Evolutionary conservation across 2,888 invertebrate species (phyloP).

Genomic region (Epistrophella euchroma): DNA sequence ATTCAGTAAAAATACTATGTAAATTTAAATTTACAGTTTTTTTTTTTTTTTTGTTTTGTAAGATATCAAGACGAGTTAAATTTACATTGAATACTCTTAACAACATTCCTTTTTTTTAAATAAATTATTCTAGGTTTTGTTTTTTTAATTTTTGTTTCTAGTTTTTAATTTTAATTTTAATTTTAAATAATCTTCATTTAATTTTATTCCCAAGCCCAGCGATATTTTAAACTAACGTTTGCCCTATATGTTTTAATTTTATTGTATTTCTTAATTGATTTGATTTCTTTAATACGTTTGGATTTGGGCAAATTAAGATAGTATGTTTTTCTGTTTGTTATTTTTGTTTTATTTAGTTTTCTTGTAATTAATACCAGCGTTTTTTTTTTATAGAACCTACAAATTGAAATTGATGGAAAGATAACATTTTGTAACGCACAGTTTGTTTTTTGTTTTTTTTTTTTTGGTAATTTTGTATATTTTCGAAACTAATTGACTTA

Average conservation of each 20-base stretch:
- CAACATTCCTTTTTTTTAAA: constrained; percentile 59
- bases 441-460: constrained; percentile 11
- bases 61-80: constrained; percentile 73
- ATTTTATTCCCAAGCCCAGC: constrained; percentile 66
- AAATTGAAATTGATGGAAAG: constrained; percentile 67
- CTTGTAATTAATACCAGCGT: constrained; percentile 57
- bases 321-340: constrained; percentile 52
- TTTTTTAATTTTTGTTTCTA: constrained; percentile 39
- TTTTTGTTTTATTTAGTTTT: constrained; percentile 32
- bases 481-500: constrained; percentile 80
- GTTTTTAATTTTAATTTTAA: constrained; percentile 48
- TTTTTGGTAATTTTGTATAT: constrained; percentile 64
- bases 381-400: constrained; percentile 50
- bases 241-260: constrained; percentile 59
- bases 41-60: constrained; percentile 51
- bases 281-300: constrained; percentile 62
- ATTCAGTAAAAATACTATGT: constrained; percentile 46
- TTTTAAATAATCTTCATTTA: constrained; percentile 53
- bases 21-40: constrained; percentile 54
- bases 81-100: constrained; percentile 74
- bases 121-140: constrained; percentile 66
- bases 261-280: constrained; percentile 73
- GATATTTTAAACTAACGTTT: constrained; percentile 70
- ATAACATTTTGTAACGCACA: constrained; percentile 41
- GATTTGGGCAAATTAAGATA: constrained; percentile 72